phyloP scores from a whole-genome alignment of 2,113 vertebrate genomes.

The Lampris megalopsis region DNA sequence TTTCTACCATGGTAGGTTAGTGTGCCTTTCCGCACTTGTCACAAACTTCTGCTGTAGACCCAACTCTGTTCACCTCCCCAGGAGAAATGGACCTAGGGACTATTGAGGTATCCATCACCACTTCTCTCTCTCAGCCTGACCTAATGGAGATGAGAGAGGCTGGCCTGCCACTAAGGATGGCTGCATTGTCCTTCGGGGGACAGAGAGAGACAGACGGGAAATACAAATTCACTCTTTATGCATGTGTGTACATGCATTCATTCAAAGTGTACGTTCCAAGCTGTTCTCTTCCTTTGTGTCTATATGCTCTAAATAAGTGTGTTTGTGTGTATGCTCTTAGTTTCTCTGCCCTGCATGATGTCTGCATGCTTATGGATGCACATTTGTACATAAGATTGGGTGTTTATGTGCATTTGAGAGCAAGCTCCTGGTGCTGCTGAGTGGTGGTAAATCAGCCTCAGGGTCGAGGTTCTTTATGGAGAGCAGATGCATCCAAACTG shows the following conservation, averaged over 20 bases:
- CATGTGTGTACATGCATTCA: neutral
- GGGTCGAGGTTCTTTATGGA: conserved; percentile 51
- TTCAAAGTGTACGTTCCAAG: too few species aligned
- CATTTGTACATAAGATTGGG: conserved; percentile 21
- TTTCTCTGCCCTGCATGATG: conserved; percentile 3
- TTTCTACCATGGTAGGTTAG: conserved; percentile 1
- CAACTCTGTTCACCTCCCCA: conserved; percentile 31
- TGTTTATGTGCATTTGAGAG: conserved; percentile 7
- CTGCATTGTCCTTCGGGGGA: conserved; percentile 54
- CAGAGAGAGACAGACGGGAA: conserved; percentile 42
- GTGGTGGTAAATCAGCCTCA: conserved; percentile 69
- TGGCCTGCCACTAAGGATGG: conserved; percentile 63
- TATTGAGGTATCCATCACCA: conserved; percentile 69
- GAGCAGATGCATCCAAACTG: conserved; percentile 67
- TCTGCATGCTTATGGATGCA: conserved; percentile 28
- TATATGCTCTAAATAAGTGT: neutral
- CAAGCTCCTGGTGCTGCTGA: conserved; percentile 46
- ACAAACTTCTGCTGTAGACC: conserved; percentile 6
- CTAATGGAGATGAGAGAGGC: conserved; percentile 63
- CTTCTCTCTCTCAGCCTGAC: conserved; percentile 54
- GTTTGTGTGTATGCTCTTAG: neutral
- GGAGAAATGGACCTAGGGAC: conserved; percentile 45
- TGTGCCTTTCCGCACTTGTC: neutral
- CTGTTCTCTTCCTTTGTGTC: neutral
- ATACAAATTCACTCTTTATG: conserved; percentile 37